These are phyloP conservation scores for Aphidoletes aphidimyza DNA, from an alignment of 2,888 invertebrate genomes.

Conservation along the genomic window DNA sequence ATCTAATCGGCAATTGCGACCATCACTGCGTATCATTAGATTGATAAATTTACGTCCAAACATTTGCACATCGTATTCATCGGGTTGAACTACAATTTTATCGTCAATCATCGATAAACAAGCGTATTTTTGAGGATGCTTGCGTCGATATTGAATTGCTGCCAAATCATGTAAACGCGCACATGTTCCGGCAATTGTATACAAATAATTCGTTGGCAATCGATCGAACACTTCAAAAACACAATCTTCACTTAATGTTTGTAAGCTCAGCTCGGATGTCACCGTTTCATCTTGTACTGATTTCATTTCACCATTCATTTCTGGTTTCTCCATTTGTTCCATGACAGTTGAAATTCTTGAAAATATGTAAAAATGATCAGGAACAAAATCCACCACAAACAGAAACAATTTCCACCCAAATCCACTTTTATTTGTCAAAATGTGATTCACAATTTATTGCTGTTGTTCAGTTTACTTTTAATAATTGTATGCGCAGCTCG, in stretches of 20 bases:
- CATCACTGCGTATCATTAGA: background rate
- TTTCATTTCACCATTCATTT: no score
- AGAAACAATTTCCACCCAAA: no score
- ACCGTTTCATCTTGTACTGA: background rate
- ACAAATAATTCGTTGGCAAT: background rate
- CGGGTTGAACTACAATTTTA: background rate
- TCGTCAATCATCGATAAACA: background rate
- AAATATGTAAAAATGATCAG: no score
- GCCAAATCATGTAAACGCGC: background rate
- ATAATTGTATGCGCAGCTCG: no score
- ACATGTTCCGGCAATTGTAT: background rate
- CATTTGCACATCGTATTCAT: background rate
- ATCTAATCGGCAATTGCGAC: background rate
- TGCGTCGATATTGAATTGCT: background rate
- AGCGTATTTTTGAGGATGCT: background rate
- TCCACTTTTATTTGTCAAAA: no score
- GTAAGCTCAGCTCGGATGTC: background rate
- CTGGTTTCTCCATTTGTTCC: no score
- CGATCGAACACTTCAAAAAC: background rate
- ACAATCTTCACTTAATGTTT: background rate
- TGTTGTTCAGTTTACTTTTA: no score
- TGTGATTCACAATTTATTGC: no score
- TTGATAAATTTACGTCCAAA: background rate
- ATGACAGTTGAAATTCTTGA: no score
- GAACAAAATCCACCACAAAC: no score